Percentiles rank a stretch among this genome's conserved stretches.
These are phyloP conservation scores for Metacarcinus magister DNA, from an alignment of 2,888 invertebrate species.

Conservation along the genomic window DNA sequence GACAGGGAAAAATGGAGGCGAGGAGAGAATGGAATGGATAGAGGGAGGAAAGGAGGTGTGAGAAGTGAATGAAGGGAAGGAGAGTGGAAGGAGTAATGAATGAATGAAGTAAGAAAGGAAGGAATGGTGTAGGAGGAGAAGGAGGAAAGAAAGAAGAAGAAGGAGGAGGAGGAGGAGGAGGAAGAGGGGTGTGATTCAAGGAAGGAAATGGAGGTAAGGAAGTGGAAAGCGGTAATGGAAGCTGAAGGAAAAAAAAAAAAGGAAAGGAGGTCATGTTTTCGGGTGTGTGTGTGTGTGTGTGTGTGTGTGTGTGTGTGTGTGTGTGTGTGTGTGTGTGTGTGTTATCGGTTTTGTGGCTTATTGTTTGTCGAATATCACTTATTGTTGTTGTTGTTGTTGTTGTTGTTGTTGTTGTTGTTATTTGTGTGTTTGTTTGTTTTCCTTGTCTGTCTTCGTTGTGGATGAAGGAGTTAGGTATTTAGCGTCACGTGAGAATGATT, in stretches of 20 bases:
- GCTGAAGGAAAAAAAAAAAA: background rate
- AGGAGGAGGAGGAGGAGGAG: background rate
- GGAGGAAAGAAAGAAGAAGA: background rate
- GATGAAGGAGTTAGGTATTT: background rate
- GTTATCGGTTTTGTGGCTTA: background rate
- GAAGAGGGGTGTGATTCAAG: background rate
- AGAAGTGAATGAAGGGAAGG: background rate
- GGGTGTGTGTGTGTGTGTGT: no score
- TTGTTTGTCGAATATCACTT: background rate
- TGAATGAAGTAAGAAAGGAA: background rate
- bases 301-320: background rate
- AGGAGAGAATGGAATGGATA: background rate
- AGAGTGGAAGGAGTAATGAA: background rate
- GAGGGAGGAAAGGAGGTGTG: background rate
- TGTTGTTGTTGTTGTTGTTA: conserved; percentile 7
- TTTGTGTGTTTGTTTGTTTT: background rate
- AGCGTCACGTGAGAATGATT: background rate
- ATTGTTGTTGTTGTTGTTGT: background rate
- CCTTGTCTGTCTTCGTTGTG: background rate
- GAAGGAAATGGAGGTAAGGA: background rate
- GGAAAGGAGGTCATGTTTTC: background rate
- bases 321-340: background rate
- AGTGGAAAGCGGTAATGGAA: background rate
- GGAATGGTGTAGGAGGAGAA: background rate
- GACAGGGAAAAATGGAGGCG: background rate